Percentiles rank a stretch among this genome's conserved stretches.
Evolutionary conservation across 2,888 invertebrate species (phyloP).

Genomic region (Apoderus coryli): DNA sequence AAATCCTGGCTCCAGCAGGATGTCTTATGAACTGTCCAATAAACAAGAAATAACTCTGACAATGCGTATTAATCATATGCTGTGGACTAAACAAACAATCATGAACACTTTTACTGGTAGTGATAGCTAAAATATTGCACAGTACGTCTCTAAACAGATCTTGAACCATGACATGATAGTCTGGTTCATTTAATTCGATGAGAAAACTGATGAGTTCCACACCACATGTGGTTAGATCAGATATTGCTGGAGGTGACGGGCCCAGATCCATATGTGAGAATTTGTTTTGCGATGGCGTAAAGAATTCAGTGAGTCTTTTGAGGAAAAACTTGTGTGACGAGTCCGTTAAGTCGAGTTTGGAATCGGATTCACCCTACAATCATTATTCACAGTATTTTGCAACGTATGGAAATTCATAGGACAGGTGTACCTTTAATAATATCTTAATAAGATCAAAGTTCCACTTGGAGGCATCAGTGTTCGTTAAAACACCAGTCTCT

Average conservation of each 20-base stretch:
- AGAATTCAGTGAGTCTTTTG: constrained; percentile 67
- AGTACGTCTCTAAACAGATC: constrained; percentile 72
- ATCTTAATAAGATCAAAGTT: constrained; percentile 85
- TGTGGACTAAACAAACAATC: constrained; percentile 81
- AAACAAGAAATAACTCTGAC: constrained; percentile 89
- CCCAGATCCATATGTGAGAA: constrained; percentile 71
- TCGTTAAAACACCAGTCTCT: constrained; percentile 66
- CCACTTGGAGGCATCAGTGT: constrained; percentile 74
- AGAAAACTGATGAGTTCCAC: constrained; percentile 64
- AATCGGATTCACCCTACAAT: constrained; percentile 22
- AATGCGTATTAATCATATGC: constrained; percentile 76
- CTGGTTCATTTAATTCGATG: constrained; percentile 28
- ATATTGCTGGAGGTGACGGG: constrained; percentile 41
- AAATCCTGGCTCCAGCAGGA: constrained; percentile 48
- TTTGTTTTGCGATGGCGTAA: constrained; percentile 73
- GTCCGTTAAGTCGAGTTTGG: constrained; percentile 41
- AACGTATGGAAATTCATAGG: neutral
- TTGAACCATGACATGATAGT: constrained; percentile 43
- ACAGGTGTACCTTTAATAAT: constrained; percentile 50
- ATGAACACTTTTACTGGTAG: constrained; percentile 60
- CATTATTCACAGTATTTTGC: neutral
- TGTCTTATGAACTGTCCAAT: constrained; percentile 74
- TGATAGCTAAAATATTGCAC: constrained; percentile 56
- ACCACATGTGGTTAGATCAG: constrained; percentile 50
- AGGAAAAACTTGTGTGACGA: constrained; percentile 50